Base-by-base conservation (phyloP, 2,113 vertebrate genomes). In the Bufo bufo region DNA sequence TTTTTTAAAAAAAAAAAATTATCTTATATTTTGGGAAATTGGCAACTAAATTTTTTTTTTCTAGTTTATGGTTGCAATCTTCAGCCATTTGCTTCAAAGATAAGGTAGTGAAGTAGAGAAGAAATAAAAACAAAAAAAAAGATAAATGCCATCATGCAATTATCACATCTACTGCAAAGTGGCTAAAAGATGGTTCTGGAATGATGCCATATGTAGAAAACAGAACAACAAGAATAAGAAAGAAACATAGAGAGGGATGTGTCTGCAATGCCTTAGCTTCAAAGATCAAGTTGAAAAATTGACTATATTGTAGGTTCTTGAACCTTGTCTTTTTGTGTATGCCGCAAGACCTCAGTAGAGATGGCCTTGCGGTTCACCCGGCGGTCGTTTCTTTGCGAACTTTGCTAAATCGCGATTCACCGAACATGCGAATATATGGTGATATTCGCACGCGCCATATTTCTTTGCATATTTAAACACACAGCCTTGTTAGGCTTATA, bases 81-180 rank as follows among this genome's bases (percentile, higher is more conserved):
- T 77, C 5, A 87, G 87, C 90, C 87, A 89, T 80, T 92, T 71
- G 86, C 87, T 93, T 93, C 92, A 93, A 92, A 87, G 90, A 82
- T 92, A 91, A 94, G 49, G 78, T 91, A 92, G 91, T 94, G 93
- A 95, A 93, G 93, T 92, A 33, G 33, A 1, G 33, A 33, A 33
- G 33, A 33, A 33, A 33, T 75, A 84, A 61, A 94, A 94, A 93
- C 83, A 92, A 90, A 81, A 71, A 87, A 92, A 92, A 91, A 82
- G 92, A 89, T 92, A 91, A 93, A 91, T 92, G 86, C 85, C 89
- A 89, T 90, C 90, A 93, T 92, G 59, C 88, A 92, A 93, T 92
- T 89, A 93, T 92, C 92, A 91, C 91, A 92, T 93, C 93, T 94
- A 91, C 91, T 92, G 85, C 83, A 88, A 91, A 92, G 85, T 3